These are phyloP conservation scores for Andrena camellia DNA, from an alignment of 2,888 invertebrate species.

Conservation along the genomic window DNA sequence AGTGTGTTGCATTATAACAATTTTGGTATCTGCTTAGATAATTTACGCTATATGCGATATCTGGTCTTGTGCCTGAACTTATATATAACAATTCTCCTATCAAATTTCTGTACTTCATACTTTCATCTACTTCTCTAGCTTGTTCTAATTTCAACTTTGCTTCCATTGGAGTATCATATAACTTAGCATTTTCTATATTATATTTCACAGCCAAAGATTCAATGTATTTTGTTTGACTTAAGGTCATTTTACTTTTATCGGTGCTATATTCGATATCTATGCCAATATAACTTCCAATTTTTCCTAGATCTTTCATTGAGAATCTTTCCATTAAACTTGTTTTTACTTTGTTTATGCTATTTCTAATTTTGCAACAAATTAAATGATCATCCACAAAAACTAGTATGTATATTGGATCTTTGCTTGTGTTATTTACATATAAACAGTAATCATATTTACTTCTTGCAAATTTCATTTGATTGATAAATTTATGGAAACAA, in stretches of 20 bases:
- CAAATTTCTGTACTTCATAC: slow-evolving; percentile 51
- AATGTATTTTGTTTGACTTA: slow-evolving; percentile 34
- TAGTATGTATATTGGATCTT: no score
- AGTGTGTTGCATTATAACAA: slow-evolving; percentile 46
- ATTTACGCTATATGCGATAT: slow-evolving; percentile 54
- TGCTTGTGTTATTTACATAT: no score
- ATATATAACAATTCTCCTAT: slow-evolving; percentile 56
- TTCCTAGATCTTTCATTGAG: not conserved
- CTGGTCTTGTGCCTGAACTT: slow-evolving; percentile 42
- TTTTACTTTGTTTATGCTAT: slow-evolving; percentile 25
- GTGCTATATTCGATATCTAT: slow-evolving; percentile 32
- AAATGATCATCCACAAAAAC: no score
- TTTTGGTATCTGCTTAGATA: slow-evolving; percentile 55
- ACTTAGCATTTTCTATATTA: not conserved
- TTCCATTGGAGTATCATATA: slow-evolving; percentile 36
- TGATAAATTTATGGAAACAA: slow-evolving; percentile 17
- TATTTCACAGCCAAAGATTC: slow-evolving; percentile 32
- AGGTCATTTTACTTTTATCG: not conserved
- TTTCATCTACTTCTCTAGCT: not conserved
- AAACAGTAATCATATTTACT: no score
- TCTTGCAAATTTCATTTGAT: no score
- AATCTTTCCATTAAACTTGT: slow-evolving; percentile 2
- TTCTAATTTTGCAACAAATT: no score
- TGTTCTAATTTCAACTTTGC: slow-evolving; percentile 13
- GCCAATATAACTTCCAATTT: slow-evolving; percentile 29